A percentile compares a stretch with the other conserved stretches of the same genome.
Conservation (phyloP, 2,888 invertebrate genomes). For the Xanthia togata region DNA sequence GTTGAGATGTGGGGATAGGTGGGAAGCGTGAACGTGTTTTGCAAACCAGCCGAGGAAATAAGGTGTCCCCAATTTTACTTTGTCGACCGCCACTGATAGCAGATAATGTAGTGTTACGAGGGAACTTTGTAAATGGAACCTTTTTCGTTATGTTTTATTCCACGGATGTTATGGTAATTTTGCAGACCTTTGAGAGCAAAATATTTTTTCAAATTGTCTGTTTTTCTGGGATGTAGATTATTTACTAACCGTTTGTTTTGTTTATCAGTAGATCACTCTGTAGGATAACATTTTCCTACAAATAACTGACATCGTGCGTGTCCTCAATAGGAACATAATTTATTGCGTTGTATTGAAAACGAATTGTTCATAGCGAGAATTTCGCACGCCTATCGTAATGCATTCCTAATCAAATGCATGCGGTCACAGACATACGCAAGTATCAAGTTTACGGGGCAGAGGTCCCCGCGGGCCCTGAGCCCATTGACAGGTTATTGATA, state of each 20-base stretch:
- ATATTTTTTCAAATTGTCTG: constrained; percentile 57
- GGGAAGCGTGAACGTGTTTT: constrained; percentile 90
- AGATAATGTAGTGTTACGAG: constrained; percentile 85
- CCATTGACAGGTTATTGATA: constrained; percentile 91
- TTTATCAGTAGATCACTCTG: constrained; percentile 21
- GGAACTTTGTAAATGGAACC: constrained; percentile 80
- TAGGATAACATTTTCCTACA: constrained; percentile 4
- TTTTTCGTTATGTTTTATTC: constrained; percentile 77
- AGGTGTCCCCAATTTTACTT: constrained; percentile 89
- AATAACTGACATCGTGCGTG: background rate
- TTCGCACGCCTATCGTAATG: constrained; percentile 84
- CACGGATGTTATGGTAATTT: constrained; percentile 69
- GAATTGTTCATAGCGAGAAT: constrained; percentile 51
- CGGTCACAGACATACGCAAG: constrained; percentile 81
- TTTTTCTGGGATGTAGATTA: constrained; percentile 40
- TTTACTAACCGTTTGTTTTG: constrained; percentile 39
- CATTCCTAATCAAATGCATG: constrained; percentile 88
- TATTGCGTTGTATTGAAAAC: constrained; percentile 32
- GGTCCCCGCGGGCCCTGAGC: constrained; percentile 85
- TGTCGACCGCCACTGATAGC: constrained; percentile 87
- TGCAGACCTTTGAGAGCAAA: constrained; percentile 57
- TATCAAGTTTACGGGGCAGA: constrained; percentile 82
- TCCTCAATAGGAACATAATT: constrained; percentile 14
- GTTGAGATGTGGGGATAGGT: constrained; percentile 90
- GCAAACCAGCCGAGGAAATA: constrained; percentile 89